Conservation (phyloP, 2,888 invertebrate genomes). For the Tridacna crocea region DNA sequence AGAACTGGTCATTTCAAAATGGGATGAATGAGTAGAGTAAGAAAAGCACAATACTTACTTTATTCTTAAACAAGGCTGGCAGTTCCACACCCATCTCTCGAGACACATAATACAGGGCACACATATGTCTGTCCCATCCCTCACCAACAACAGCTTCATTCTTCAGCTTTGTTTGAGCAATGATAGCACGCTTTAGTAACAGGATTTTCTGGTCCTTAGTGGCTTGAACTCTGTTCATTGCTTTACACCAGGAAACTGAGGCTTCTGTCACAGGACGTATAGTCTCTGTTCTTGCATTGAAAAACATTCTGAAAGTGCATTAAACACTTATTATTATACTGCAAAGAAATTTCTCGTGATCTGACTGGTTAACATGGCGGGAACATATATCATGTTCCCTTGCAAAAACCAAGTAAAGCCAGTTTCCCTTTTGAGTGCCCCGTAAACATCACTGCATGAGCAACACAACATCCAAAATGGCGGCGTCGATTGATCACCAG, state of each 20-base stretch:
- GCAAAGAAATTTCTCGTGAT: too few species aligned
- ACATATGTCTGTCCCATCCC: slow-evolving; percentile 87
- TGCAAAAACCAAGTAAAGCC: too few species aligned
- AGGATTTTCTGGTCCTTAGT: slow-evolving; percentile 64
- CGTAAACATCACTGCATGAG: too few species aligned
- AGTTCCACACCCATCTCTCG: slow-evolving; percentile 70
- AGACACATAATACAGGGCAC: slow-evolving; percentile 84
- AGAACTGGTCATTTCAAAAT: too few species aligned
- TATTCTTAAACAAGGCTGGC: slow-evolving; percentile 71
- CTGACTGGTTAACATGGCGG: too few species aligned
- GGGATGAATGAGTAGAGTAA: too few species aligned
- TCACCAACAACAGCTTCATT: slow-evolving; percentile 72
- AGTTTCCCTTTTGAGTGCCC: too few species aligned
- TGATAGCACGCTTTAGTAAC: slow-evolving; percentile 70
- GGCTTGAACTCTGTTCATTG: slow-evolving; percentile 69
- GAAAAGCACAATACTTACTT: slow-evolving; percentile 30
- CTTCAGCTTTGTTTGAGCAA: slow-evolving; percentile 71
- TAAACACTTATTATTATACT: too few species aligned
- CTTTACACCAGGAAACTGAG: slow-evolving; percentile 80
- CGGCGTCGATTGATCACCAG: too few species aligned
- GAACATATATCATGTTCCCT: too few species aligned
- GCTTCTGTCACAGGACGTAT: slow-evolving; percentile 86
- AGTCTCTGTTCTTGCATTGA: slow-evolving; percentile 88
- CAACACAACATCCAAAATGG: too few species aligned
- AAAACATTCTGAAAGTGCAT: slow-evolving; percentile 83